Percentiles rank a stretch among this genome's conserved stretches.
These are phyloP conservation scores for Drosophila mimica DNA, from an alignment of 2,888 invertebrate genomes.

Conservation along the genomic window DNA sequence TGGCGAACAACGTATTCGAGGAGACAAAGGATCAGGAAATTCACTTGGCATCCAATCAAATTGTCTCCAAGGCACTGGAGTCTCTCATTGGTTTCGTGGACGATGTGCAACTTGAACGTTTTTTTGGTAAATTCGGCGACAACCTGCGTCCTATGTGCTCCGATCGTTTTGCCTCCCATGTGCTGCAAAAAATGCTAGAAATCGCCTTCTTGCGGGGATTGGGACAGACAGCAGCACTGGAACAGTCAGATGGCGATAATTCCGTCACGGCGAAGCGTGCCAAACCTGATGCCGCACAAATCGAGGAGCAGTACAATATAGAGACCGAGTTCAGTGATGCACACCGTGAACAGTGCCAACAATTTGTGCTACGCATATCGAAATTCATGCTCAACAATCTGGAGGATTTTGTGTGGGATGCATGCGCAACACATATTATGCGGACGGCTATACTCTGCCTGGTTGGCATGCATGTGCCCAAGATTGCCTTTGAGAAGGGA, in stretches of 20 bases:
- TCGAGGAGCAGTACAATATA: slow-evolving; percentile 81
- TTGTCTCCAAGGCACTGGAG: slow-evolving; percentile 92
- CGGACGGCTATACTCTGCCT: slow-evolving; percentile 90
- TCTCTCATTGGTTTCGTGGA: slow-evolving; percentile 89
- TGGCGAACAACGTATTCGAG: slow-evolving; percentile 91
- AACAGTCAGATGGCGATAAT: slow-evolving; percentile 66
- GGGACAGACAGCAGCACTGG: slow-evolving; percentile 58
- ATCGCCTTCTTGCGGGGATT: slow-evolving; percentile 82
- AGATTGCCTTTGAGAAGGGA: slow-evolving; percentile 85
- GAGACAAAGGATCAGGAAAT: slow-evolving; percentile 90
- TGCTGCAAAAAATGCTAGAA: slow-evolving; percentile 89
- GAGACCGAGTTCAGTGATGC: slow-evolving; percentile 84
- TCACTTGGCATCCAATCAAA: slow-evolving; percentile 91
- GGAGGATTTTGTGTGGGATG: slow-evolving; percentile 93
- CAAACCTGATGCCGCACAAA: slow-evolving; percentile 63
- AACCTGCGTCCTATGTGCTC: slow-evolving; percentile 90
- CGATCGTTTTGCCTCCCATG: slow-evolving; percentile 92
- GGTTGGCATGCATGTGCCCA: slow-evolving; percentile 88
- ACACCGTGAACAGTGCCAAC: slow-evolving; percentile 87
- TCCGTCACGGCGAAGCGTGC: slow-evolving; percentile 65
- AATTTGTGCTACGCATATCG: slow-evolving; percentile 89
- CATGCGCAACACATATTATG: slow-evolving; percentile 91
- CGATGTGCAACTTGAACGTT: slow-evolving; percentile 88
- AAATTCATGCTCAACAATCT: slow-evolving; percentile 93
- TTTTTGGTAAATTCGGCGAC: slow-evolving; percentile 87